These are phyloP conservation scores for Ceramica pisi DNA, from an alignment of 2,888 invertebrate genomes.

Conservation along the genomic window DNA sequence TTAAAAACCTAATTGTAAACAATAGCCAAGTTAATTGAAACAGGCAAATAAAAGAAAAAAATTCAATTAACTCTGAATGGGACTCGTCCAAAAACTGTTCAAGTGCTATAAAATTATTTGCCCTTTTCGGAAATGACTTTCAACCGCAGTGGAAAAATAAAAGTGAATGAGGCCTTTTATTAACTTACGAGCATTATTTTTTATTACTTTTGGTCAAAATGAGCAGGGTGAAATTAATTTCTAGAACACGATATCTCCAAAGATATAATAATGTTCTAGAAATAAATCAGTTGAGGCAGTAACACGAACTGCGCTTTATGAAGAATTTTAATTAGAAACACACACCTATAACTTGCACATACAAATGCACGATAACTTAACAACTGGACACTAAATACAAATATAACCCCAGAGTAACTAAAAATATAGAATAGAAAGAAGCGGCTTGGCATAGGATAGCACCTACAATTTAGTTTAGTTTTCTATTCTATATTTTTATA, in stretches of 20 bases:
- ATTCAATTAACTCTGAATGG: conserved; percentile 37
- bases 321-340: too few relatives aligned
- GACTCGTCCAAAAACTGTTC: conserved; percentile 22
- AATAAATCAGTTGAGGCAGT: not conserved
- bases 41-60: conserved; percentile 35
- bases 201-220: conserved; percentile 1
- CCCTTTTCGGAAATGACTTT: conserved; percentile 30
- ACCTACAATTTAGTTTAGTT: too few relatives aligned
- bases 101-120: conserved; percentile 24
- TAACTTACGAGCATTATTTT: conserved; percentile 1
- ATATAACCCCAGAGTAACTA: too few relatives aligned
- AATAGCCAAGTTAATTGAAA: conserved; percentile 48
- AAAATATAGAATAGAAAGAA: too few relatives aligned
- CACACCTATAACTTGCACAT: too few relatives aligned
- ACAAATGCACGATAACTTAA: too few relatives aligned
- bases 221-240: conserved; percentile 1
- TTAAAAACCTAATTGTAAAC: conserved; percentile 47
- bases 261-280: too few relatives aligned
- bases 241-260: not conserved
- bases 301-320: too few relatives aligned
- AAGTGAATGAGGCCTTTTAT: conserved; percentile 33
- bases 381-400: too few relatives aligned
- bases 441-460: too few relatives aligned
- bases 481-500: too few relatives aligned
- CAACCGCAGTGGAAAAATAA: conserved; percentile 32